Percentiles rank a stretch among this genome's conserved stretches.
Conservation (phyloP, 2,113 vertebrate genomes). For the Burhinus oedicnemus region DNA sequence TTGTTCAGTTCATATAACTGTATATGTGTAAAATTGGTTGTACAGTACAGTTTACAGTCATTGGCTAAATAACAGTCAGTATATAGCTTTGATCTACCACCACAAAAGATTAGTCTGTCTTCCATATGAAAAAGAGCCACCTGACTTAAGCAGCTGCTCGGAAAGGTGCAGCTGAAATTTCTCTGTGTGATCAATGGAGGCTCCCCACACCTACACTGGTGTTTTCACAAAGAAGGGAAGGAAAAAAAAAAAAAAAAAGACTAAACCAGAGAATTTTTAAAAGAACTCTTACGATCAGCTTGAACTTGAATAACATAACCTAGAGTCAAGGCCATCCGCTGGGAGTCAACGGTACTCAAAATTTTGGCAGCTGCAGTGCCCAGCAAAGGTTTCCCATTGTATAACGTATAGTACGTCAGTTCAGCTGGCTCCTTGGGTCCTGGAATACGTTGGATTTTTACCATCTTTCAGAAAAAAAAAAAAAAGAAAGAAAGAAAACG, state of each 20-base stretch:
- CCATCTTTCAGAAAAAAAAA: slow-evolving; percentile 84
- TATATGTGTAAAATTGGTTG: neutral
- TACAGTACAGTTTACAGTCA: neutral
- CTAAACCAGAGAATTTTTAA: neutral
- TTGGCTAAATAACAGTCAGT: neutral
- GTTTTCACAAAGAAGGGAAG: neutral
- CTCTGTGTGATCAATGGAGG: neutral
- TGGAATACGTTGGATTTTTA: slow-evolving; percentile 88
- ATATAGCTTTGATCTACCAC: neutral
- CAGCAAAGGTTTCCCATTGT: slow-evolving; percentile 85
- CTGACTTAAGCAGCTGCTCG: neutral
- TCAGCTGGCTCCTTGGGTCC: slow-evolving; percentile 92
- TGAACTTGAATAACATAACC: slow-evolving; percentile 96
- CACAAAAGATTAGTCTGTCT: neutral
- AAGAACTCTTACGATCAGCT: slow-evolving; percentile 90
- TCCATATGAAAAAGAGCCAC: neutral
- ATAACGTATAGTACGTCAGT: slow-evolving; percentile 93
- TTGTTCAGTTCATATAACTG: neutral
- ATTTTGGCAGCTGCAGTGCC: slow-evolving; percentile 93
- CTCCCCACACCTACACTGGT: neutral
- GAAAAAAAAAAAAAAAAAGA: neutral
- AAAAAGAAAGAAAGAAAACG: neutral
- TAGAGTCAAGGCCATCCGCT: slow-evolving; percentile 94
- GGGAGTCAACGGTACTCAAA: slow-evolving; percentile 95
- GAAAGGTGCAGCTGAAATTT: neutral